These are phyloP conservation scores for Pygocentrus nattereri DNA, from an alignment of 2,797 vertebrate species.

Conservation along the genomic window DNA sequence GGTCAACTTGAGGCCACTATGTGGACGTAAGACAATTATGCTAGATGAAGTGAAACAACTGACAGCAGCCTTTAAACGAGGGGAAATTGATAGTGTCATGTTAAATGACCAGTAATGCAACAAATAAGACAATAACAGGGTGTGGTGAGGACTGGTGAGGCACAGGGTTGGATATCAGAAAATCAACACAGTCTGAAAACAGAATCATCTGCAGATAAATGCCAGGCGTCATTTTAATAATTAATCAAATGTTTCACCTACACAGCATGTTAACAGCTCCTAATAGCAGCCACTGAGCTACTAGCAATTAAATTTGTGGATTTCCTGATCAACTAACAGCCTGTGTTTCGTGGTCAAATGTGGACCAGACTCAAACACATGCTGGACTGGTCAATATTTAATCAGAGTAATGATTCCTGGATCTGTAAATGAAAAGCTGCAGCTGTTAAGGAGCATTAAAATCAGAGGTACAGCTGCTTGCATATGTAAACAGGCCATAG, in stretches of 20 bases:
- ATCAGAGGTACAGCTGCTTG: neutral
- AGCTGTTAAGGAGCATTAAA: neutral
- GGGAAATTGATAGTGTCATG: slow-evolving; percentile 28
- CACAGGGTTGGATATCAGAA: slow-evolving; percentile 11
- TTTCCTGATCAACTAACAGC: slow-evolving; percentile 1
- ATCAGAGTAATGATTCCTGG: neutral
- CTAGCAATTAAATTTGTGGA: slow-evolving; percentile 6
- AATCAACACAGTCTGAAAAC: slow-evolving; percentile 4
- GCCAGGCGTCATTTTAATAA: slow-evolving; percentile 74
- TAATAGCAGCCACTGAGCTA: slow-evolving; percentile 13
- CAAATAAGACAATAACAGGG: slow-evolving; percentile 21
- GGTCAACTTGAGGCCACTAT: slow-evolving; percentile 19
- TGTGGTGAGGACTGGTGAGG: neutral
- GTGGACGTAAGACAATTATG: slow-evolving; percentile 34
- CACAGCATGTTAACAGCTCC: slow-evolving; percentile 72
- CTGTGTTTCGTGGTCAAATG: slow-evolving; percentile 13
- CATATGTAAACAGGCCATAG: neutral
- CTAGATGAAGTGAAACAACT: slow-evolving; percentile 16
- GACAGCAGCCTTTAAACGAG: slow-evolving; percentile 34
- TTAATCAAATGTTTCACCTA: slow-evolving; percentile 75
- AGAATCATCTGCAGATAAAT: slow-evolving; percentile 58
- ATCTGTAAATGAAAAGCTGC: neutral
- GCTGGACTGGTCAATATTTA: slow-evolving; percentile 15
- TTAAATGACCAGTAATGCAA: slow-evolving; percentile 19
- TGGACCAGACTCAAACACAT: slow-evolving; percentile 8